These are phyloP conservation scores for Entomobrya multifasciata DNA, from an alignment of 2,888 invertebrate species.

Conservation along the genomic window DNA sequence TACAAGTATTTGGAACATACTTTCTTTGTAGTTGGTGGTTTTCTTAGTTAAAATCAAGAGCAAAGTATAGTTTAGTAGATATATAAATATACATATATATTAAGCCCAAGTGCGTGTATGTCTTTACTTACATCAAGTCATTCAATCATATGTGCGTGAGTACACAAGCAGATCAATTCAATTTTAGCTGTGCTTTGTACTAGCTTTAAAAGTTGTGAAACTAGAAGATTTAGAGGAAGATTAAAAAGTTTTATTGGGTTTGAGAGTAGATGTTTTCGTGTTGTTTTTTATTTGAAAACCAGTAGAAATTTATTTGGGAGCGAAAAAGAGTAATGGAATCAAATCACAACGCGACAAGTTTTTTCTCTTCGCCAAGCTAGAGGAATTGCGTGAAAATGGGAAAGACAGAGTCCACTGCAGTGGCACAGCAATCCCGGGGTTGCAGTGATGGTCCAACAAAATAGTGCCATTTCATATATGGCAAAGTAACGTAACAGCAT, in stretches of 20 bases:
- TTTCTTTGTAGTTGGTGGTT: no score
- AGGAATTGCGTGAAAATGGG: conserved; percentile 2
- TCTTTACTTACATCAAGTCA: no score
- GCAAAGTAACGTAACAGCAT: neutral
- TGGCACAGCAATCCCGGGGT: no score
- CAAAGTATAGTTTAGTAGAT: no score
- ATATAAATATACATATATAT: no score
- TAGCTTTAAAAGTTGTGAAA: no score
- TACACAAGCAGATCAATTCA: neutral
- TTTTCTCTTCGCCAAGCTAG: neutral
- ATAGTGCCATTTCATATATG: neutral
- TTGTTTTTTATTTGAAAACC: neutral
- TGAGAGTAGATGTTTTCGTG: neutral
- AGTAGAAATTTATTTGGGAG: neutral
- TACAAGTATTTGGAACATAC: neutral
- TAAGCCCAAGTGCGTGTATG: no score
- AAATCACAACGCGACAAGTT: conserved; percentile 22
- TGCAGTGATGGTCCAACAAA: neutral
- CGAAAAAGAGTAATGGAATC: conserved; percentile 6
- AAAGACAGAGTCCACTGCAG: no score
- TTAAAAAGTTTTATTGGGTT: conserved; percentile 13
- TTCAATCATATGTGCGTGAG: conserved; percentile 17
- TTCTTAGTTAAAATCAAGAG: no score
- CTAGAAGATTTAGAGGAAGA: neutral
- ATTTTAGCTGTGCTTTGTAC: neutral